phyloP scores from a whole-genome alignment of 2,797 vertebrate species.

The Phalanger gymnotis region DNA sequence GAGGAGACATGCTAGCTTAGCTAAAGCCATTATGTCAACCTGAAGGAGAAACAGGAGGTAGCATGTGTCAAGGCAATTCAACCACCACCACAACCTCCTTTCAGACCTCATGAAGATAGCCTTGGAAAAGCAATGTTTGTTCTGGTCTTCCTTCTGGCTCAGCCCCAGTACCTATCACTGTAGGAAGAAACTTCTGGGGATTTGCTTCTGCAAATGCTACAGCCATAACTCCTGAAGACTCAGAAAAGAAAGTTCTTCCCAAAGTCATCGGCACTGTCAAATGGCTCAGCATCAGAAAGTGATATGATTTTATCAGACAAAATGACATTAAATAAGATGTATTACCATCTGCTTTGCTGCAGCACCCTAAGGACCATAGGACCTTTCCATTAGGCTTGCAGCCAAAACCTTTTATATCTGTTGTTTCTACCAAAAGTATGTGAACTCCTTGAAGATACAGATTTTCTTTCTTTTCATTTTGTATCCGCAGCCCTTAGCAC shows the following conservation, averaged over 20 bases:
- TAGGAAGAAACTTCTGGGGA: not conserved
- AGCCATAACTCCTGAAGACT: not conserved
- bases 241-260: not conserved
- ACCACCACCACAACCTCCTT: not conserved
- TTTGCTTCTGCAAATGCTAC: not conserved
- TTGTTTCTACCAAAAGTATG: not conserved
- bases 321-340: not conserved
- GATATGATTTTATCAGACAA: not conserved
- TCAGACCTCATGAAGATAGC: not conserved
- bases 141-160: not conserved
- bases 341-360: not conserved
- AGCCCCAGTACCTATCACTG: not conserved
- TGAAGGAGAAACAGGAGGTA: not conserved
- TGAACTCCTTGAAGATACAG: not conserved
- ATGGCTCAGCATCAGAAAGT: not conserved
- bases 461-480: not conserved
- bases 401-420: not conserved
- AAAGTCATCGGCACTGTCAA: not conserved
- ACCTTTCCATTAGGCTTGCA: not conserved
- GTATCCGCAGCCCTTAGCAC: not conserved
- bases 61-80: not conserved
- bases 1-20: not conserved
- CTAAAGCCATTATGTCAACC: not conserved
- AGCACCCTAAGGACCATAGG: not conserved
- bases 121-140: not conserved